Percentiles rank a stretch among this genome's conserved stretches.
Conservation (phyloP, 2,797 vertebrate genomes). For the Acrossocheilus fasciatus region DNA sequence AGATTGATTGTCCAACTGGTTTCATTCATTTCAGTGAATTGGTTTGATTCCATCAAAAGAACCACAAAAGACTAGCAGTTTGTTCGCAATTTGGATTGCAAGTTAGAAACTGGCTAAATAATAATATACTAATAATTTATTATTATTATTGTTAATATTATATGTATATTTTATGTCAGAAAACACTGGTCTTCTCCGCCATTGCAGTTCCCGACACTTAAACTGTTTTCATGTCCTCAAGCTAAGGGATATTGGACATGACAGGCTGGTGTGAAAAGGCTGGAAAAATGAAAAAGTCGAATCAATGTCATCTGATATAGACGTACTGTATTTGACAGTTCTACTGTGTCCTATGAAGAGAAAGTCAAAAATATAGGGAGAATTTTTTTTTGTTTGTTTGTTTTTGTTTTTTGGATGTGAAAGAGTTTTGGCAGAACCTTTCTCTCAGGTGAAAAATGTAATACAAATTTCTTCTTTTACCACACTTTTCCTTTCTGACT, state of each 20-base stretch:
- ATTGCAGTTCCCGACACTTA: background rate
- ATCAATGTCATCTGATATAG: background rate
- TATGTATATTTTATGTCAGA: background rate
- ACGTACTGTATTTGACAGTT: background rate
- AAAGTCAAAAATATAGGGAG: background rate
- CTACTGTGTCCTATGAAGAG: background rate
- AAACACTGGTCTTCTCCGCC: background rate
- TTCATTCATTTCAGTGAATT: background rate
- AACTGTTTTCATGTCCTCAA: background rate
- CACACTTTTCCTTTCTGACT: background rate
- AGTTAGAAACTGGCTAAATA: background rate
- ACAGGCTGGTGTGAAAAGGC: background rate
- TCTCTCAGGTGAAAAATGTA: background rate
- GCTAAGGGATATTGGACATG: background rate
- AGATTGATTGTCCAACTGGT: background rate
- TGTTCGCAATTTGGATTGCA: background rate
- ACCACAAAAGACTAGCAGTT: background rate
- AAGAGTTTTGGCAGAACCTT: background rate
- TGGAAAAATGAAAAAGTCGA: background rate
- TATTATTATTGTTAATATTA: background rate
- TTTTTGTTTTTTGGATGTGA: background rate
- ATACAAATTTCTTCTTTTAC: background rate
- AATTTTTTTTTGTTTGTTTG: no score
- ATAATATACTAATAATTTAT: background rate
- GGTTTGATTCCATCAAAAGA: background rate